Evolutionary conservation across 2,113 vertebrate species (phyloP), one percentile per base, ranked within the genome.

Genomic region (Antennarius striatus): DNA sequence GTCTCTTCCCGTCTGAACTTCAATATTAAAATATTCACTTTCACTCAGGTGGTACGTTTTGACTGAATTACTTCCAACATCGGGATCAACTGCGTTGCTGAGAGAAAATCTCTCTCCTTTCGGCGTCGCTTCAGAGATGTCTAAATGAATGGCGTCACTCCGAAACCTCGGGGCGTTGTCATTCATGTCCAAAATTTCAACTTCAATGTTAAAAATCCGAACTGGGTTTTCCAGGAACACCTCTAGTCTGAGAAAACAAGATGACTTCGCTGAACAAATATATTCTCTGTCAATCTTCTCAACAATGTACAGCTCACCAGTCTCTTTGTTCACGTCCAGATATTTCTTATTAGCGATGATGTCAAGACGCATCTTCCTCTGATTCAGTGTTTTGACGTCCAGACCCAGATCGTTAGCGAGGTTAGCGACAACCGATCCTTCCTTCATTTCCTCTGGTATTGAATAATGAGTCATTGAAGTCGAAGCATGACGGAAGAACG

Each of bases 301-400:
- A 11, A 82, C 75, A 29, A 91, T 75, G 32, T 78, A 92, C 14
- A 95, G 84, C 13, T 93, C 91, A 0, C 94, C 92, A 16, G 90
- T 94, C 1, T 94, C 89, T 86, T 91, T 90, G 71, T 94, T 94
- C 16, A 94, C 85, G 2, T 92, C 92, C 49, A 95, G 63, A 79
- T 93, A 93, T 84, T 92, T 86, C 5, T 87, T 86, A 15, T 87
- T 83, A 0, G 75, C 54, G 0, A 75, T 64, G 3, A 84, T 64
- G 3, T 92, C 90, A 0, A 92, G 45, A 0, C 86, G 74, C 65
- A 90, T 83, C 47, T 89, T 78, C 55, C 90, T 80, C 71, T 86
- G 78, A 13, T 50, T 83, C 13, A 91, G 56, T 8, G 83, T 83
- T 65, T 57, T 79, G 0, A 86, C 71, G 47, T 89, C 79, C 71